These are phyloP conservation scores for Hemicordylus capensis DNA, from an alignment of 2,113 vertebrate species.

Conservation along the genomic window DNA sequence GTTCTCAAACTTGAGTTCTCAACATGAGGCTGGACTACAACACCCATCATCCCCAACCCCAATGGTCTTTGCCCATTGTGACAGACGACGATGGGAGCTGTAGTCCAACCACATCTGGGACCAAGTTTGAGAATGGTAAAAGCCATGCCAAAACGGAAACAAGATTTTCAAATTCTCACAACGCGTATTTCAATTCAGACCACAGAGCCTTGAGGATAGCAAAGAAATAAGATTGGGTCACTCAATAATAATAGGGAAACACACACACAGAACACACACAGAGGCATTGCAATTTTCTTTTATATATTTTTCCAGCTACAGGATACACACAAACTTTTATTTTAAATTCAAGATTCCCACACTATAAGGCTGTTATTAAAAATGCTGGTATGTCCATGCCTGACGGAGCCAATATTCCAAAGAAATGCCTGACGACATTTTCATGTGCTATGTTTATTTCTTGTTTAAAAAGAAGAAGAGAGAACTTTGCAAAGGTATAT, in stretches of 20 bases:
- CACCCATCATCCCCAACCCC: too few relatives aligned
- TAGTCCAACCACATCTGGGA: too few relatives aligned
- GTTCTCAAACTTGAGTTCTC: too few relatives aligned
- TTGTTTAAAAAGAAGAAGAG: neutral
- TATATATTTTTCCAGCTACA: slow-evolving; percentile 4
- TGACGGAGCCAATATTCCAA: neutral
- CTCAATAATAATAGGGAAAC: neutral
- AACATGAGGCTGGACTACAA: too few relatives aligned
- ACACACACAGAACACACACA: neutral
- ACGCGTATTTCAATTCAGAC: neutral
- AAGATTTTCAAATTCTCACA: neutral
- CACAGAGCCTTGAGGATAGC: neutral
- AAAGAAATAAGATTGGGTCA: neutral
- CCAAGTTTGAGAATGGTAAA: too few relatives aligned
- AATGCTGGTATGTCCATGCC: slow-evolving; percentile 23
- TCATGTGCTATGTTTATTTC: neutral
- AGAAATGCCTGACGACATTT: neutral
- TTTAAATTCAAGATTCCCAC: slow-evolving; percentile 23
- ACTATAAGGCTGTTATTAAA: slow-evolving; percentile 41
- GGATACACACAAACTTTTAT: slow-evolving; percentile 4
- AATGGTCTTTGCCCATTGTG: too few relatives aligned
- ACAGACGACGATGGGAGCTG: too few relatives aligned
- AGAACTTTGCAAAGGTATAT: neutral
- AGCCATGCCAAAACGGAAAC: neutral
- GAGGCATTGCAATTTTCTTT: neutral